Evolutionary conservation across 1,140 invertebrate genomes (phyloP).

Genomic region (Mizuhopecten yessoensis): DNA sequence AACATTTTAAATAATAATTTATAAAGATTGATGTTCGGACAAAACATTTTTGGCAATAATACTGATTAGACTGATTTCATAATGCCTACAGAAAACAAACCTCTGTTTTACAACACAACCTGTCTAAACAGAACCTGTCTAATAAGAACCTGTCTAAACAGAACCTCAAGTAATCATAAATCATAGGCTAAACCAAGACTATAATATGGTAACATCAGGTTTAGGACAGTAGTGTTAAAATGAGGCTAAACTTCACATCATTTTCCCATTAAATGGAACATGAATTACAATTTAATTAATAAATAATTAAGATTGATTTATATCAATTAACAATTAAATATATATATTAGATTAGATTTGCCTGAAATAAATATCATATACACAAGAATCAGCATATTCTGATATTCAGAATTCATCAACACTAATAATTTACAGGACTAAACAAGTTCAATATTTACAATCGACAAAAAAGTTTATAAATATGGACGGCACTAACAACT

Average conservation of each 20-base stretch:
- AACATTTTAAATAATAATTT: too few species aligned
- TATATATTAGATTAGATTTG: constrained; percentile 23
- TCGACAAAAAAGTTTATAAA: neutral
- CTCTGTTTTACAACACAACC: too few species aligned
- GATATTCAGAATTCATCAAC: neutral
- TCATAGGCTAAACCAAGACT: too few species aligned
- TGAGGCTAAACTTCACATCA: neutral
- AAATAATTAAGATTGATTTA: neutral
- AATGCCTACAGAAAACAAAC: too few species aligned
- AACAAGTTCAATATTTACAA: neutral
- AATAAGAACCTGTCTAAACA: too few species aligned
- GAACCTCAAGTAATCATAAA: too few species aligned
- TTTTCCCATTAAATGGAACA: constrained; percentile 5
- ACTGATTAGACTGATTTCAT: neutral
- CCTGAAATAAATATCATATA: neutral
- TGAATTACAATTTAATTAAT: neutral
- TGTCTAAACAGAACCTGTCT: too few species aligned
- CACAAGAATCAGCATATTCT: neutral
- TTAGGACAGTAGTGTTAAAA: too few species aligned
- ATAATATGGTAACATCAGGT: too few species aligned
- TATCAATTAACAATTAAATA: constrained; percentile 24
- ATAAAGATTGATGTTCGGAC: too few species aligned
- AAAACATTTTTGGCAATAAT: constrained; percentile 5
- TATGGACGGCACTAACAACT: constrained; percentile 17
- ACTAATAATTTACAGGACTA: neutral